A percentile compares a stretch with the other conserved stretches of the same genome.
These are phyloP conservation scores for Polyommatus iphigenia DNA, from an alignment of 2,888 invertebrate genomes.

Conservation along the genomic window DNA sequence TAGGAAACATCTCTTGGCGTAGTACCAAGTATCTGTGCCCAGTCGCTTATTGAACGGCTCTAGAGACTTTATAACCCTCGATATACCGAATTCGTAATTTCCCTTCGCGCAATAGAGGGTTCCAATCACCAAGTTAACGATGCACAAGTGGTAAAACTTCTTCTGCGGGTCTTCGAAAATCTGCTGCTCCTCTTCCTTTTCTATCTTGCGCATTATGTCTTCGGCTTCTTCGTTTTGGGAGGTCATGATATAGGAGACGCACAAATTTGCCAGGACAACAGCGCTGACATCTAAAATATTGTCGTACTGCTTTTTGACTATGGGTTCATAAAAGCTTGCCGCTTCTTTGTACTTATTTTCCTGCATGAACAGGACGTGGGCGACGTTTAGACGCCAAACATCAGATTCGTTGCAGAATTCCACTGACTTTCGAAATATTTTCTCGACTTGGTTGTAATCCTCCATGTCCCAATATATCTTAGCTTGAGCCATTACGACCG, in stretches of 20 bases:
- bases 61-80: slow-evolving; percentile 97
- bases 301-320: slow-evolving; percentile 96
- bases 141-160: slow-evolving; percentile 97
- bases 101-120: slow-evolving; percentile 99
- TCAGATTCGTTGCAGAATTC: slow-evolving; percentile 99
- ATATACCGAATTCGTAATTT: slow-evolving; percentile 99
- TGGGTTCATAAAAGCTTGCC: slow-evolving; percentile 98
- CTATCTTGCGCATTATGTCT: slow-evolving; percentile 98
- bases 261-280: slow-evolving; percentile 98
- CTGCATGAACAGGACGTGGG: slow-evolving; percentile 99
- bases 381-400: slow-evolving; percentile 98
- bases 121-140: slow-evolving; percentile 99
- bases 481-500: slow-evolving; percentile 99
- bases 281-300: slow-evolving; percentile 97
- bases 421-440: slow-evolving; percentile 97
- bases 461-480: slow-evolving; percentile 99
- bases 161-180: slow-evolving; percentile 95
- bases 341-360: slow-evolving; percentile 99
- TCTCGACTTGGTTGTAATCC: slow-evolving; percentile 97
- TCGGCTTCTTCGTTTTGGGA: slow-evolving; percentile 99
- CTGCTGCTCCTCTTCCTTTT: slow-evolving; percentile 97
- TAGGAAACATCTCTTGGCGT: slow-evolving; percentile 96
- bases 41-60: slow-evolving; percentile 96
- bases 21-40: slow-evolving; percentile 99
- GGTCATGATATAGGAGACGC: slow-evolving; percentile 99